Evolutionary conservation across 2,797 vertebrate genomes (phyloP).

Genomic region (Alcedo atthis): DNA sequence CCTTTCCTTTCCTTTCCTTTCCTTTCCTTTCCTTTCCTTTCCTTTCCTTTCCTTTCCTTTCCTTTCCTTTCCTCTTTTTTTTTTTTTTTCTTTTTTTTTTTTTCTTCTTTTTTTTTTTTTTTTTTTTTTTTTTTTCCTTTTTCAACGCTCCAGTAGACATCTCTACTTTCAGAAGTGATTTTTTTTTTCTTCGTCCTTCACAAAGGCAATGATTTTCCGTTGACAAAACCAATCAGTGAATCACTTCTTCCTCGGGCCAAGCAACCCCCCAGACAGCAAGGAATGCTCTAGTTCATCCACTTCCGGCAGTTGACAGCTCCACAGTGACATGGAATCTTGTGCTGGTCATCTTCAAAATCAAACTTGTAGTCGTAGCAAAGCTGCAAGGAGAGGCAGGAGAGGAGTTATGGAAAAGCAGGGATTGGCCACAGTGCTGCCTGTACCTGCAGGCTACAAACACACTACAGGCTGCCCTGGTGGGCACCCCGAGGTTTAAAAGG

Average conservation of each 20-base stretch:
- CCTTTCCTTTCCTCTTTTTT: too few species aligned
- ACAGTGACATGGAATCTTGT: constrained; percentile 96
- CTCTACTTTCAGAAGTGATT: constrained; percentile 65
- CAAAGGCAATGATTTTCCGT: constrained; percentile 57
- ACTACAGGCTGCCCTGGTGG: rapidly evolving
- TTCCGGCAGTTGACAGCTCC: constrained; percentile 96
- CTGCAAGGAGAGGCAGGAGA: constrained; percentile 74
- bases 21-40: too few species aligned
- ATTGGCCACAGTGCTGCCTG: too few species aligned
- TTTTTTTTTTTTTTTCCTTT: neutral
- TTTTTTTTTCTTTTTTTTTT: too few species aligned
- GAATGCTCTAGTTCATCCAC: constrained; percentile 96
- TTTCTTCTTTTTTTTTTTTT: rapidly evolving
- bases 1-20: too few species aligned
- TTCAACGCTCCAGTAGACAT: constrained; percentile 20
- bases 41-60: too few species aligned
- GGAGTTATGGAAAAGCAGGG: neutral
- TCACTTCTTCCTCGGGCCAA: constrained; percentile 79
- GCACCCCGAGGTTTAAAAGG: rapidly evolving
- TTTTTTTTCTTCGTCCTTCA: neutral
- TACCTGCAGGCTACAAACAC: rapidly evolving
- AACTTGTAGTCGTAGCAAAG: constrained; percentile 99
- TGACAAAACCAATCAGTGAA: constrained; percentile 66
- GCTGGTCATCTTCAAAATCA: constrained; percentile 90
- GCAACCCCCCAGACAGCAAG: constrained; percentile 80